Base-by-base conservation (phyloP, 2,113 vertebrate genomes). In the Nibea albiflora region DNA sequence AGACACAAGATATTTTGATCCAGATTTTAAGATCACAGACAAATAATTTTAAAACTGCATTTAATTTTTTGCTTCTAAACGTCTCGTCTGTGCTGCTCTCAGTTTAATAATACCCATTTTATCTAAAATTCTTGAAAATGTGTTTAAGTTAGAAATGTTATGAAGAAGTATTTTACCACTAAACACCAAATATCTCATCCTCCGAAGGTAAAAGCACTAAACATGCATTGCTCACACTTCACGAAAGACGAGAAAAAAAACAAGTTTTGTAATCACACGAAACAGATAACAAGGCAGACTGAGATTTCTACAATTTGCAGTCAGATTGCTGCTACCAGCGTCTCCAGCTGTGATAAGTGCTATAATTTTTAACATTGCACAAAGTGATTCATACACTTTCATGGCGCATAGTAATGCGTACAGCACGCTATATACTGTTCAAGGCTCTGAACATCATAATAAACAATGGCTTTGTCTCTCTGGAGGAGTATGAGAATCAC, bases 381-480 rank as follows among this genome's bases (percentile, higher is more conserved):
- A 85, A 77, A 85, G 75, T 74, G 76, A 88, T 79, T 84, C 64
- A 86, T 75, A 82, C 64, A 57, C 78, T 66, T 49, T 81, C 39
- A 26, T 22, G 26, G 68, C 60, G 85, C 52, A 80, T 69, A 44
- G 64, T 80, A 80, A 80, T 78, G 58, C 53, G 52, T 73, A 72
- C 80, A 35, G 74, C 65, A 57, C 22, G 58, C 14, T 47, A 56
- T 61, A 68, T 65, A 47, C 66, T 68, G 78, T 62, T 80, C 20
- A 53, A 70, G 28, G 92, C 95, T 3, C 95, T 96, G 95, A 75
- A 80, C 96, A 0, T 98, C 95, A 11, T 95, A 96, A 94, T 96
- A 98, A 92, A 98, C 96, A 42, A 96, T 95, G 22, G 96, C 96
- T 81, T 39, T 87, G 65, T 96, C 95, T 89, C 94, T 95, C 89